These are phyloP conservation scores for Arrhamphus sclerolepis DNA, from an alignment of 2,797 vertebrate species.

Conservation along the genomic window DNA sequence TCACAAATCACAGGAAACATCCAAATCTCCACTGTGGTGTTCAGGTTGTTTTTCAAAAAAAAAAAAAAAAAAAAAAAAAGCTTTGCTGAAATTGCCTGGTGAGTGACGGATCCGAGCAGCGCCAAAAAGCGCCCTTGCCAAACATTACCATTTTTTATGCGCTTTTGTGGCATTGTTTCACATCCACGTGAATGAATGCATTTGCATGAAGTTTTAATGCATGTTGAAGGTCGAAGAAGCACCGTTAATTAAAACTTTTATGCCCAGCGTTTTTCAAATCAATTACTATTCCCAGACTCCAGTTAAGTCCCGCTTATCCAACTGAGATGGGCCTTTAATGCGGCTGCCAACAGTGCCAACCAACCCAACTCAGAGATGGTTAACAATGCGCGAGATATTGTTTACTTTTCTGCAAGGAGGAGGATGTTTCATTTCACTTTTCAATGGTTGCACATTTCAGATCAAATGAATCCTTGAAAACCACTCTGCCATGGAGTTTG, in stretches of 20 bases:
- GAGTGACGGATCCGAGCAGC: slow-evolving; percentile 57
- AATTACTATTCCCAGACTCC: slow-evolving; percentile 61
- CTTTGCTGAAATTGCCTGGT: slow-evolving; percentile 69
- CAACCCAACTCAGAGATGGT: slow-evolving; percentile 53
- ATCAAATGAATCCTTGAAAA: slow-evolving; percentile 70
- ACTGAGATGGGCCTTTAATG: slow-evolving; percentile 58
- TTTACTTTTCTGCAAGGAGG: slow-evolving; percentile 27
- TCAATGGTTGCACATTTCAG: slow-evolving; percentile 59
- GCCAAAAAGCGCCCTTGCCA: slow-evolving; percentile 59
- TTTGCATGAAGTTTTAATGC: slow-evolving; percentile 76
- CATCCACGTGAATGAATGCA: slow-evolving; percentile 41
- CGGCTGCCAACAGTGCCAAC: slow-evolving; percentile 57
- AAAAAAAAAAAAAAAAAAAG: too few relatives aligned
- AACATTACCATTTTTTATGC: slow-evolving; percentile 36
- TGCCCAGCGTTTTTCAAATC: slow-evolving; percentile 65
- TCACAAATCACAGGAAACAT: too few relatives aligned
- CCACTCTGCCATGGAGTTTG: slow-evolving; percentile 58
- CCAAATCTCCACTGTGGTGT: too few relatives aligned
- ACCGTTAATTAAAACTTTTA: slow-evolving; percentile 77
- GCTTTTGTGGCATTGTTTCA: slow-evolving; percentile 48
- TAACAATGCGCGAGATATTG: slow-evolving; percentile 44
- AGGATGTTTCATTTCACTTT: slow-evolving; percentile 44
- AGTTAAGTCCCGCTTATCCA: slow-evolving; percentile 60
- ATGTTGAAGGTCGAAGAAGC: slow-evolving; percentile 57
- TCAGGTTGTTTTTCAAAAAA: too few relatives aligned